phyloP scores from a whole-genome alignment of 2,113 vertebrate genomes.

The Sisor rabdophorus region DNA sequence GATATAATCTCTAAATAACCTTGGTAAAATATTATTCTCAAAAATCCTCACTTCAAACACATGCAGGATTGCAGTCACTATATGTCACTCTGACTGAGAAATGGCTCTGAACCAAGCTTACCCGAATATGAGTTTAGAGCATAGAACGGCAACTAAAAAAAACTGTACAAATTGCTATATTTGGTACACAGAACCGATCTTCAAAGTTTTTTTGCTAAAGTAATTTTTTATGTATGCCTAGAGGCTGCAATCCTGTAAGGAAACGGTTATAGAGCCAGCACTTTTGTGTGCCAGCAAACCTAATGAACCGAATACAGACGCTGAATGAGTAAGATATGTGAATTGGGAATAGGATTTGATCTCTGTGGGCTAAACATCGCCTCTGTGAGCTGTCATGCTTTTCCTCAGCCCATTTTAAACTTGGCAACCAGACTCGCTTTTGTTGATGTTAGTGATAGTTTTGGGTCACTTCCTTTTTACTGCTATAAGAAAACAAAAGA shows the following conservation, averaged over 20 bases:
- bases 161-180: constrained; percentile 27
- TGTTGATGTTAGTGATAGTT: constrained; percentile 34
- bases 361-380: constrained; percentile 7
- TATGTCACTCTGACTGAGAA: background rate
- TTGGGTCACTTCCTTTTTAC: constrained; percentile 20
- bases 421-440: background rate
- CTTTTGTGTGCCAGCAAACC: background rate
- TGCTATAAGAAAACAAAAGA: background rate
- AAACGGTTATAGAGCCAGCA: constrained; percentile 10
- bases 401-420: constrained; percentile 35
- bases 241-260: background rate
- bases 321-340: constrained; percentile 20
- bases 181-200: background rate
- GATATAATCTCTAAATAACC: too few species aligned
- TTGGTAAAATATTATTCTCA: background rate
- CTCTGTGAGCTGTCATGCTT: constrained; percentile 9
- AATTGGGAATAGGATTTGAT: constrained; percentile 29
- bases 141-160: constrained; percentile 1
- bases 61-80: background rate
- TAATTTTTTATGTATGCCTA: constrained; percentile 14
- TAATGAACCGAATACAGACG: constrained; percentile 29
- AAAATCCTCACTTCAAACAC: background rate
- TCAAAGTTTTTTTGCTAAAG: constrained; percentile 15
- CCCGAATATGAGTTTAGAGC: background rate
- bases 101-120: background rate